Base-by-base conservation (phyloP, 2,113 vertebrate species). In the Strix aluco region DNA sequence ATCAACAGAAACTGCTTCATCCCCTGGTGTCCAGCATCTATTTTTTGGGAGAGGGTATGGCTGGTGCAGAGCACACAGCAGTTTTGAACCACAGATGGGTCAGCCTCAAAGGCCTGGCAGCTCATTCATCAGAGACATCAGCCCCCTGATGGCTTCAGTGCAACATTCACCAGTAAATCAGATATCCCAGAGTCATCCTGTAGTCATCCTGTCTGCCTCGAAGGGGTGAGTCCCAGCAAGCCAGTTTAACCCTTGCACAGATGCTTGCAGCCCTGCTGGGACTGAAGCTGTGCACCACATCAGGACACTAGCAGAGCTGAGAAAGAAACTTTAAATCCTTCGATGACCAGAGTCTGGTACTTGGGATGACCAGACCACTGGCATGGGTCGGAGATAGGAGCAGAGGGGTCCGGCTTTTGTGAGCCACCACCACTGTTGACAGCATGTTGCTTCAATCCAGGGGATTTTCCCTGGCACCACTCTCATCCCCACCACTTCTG, bases 361-460 rank as follows among this genome's bases (percentile, higher is more conserved):
- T 38, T 86, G 58, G 42, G 66, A 17, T 77, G 38, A 51, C 15
- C 34, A 67, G 66, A 63, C 26, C 2, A 0, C 36, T 69, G 59
- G 27, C 0, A 0, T 32, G 38, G 15, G 42, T 74, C 66, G 74
- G 52, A 92, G 58, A 42, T 11, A 32, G 47, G 52, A 86, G 40
- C 36, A 81, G 73, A 62, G 15, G 23, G 27, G 29, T 69, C n/a
- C 3, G 2, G 42, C 23, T 83, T 81, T 51, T 66, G 22, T 81
- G 30, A 77, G 27, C 57, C 54, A 59, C 36, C 11, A 49, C 11
- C 20, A 17, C 14, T 38, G 17, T 61, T 10, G 2, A 25, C 44
- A 79, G 40, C 4, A 0, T 11, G 4, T 40, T 77, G 19, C 62
- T 83, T 67, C 61, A 38, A 0, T 27, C n/a, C n/a, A 14, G n/a